Base-by-base conservation (phyloP, 2,888 invertebrate species). In the Megaustenia siamemsis region DNA sequence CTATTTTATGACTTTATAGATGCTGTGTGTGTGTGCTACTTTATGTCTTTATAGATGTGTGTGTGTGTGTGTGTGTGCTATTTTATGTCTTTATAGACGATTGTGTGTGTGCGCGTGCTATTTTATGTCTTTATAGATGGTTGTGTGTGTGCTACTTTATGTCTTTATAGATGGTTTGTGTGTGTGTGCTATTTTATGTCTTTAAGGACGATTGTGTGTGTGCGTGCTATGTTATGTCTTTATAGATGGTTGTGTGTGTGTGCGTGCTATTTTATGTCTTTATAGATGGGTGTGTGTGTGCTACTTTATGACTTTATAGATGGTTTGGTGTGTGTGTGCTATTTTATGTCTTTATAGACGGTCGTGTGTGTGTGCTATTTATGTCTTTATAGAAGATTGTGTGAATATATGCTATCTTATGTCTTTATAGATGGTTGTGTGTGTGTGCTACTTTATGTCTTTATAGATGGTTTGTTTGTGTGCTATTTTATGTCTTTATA, bases 401-500 rank as follows among this genome's bases (percentile, higher is more conserved):
- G 21, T 38, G 38, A 32, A 32, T 68, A 15, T 32, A 18, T 53
- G 28, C 35, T 24, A n/a, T n/a, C n/a, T n/a, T 35, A 38, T 53
- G 35, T 66, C 21, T 79, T 10, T 79, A 66, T 79, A n/a, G 21
- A 43, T 79, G 32, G 15, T 15, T 63, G 12, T 43, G 40, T 66
- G 28, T 79, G 40, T 66, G 32, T 79, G n/a, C n/a, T n/a, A n/a
- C n/a, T n/a, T n/a, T n/a, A 56, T 56, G n/a, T 56, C 10, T 56
- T 4, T 56, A 56, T 56, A n/a, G 53, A 56, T 77, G 40, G n/a
- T n/a, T n/a, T n/a, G n/a, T n/a, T n/a, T n/a, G n/a, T n/a, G n/a
- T n/a, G n/a, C n/a, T n/a, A n/a, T n/a, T n/a, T n/a, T 77, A 75
- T 75, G 32, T 75, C 40, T 75, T 8, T 75, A 75, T 75, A 40